Base-by-base conservation (phyloP, 2,113 vertebrate species). In the Ia io region DNA sequence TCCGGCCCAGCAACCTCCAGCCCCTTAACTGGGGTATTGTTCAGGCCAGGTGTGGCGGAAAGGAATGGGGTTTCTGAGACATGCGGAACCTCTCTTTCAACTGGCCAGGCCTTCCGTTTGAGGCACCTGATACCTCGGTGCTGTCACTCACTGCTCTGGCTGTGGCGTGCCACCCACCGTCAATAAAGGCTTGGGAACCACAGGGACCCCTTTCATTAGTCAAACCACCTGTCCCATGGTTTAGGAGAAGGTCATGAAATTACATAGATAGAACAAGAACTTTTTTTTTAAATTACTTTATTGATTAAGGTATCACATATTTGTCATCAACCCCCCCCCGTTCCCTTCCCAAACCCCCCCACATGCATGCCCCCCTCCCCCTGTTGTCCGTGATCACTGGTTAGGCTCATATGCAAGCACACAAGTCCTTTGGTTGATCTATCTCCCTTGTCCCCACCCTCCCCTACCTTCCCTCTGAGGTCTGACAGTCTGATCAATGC, bases 31-130 rank as follows among this genome's bases (percentile, higher is more conserved):
- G 90, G 80, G 88, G 59, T 40, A 91, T 96, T 97, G 98, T 97
- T 88, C 88, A 79, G 95, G 90, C 91, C 98, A 98, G 97, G 96
- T 97, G 98, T 94, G 95, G 95, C 74, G 0, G 95, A 40, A 83
- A 84, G 96, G 79, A 69, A 67, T 70, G 8, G 13, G 2, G 79
- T 86, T 96, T 95, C 95, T 13, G 59, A 96, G 96, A 84, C 73
- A 42, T n/a, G 56, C 25, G 59, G n/a, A 71, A 83, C 92, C 73
- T 83, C 86, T 67, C 97, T 98, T 97, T 98, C 95, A 98, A 95
- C 96, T 90, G 17, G 18, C 88, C 0, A 0, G 12, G 37, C 93
- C 86, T 93, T 89, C 96, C 30, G 0, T 97, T 88, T 61, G 96
- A 98, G 95, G 88, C 94, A 97, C 87, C 56, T 88, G 95, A 96